A percentile compares a stretch with the other conserved stretches of the same genome.
These are phyloP conservation scores for Spodoptera picta DNA, from an alignment of 2,888 invertebrate genomes.

Conservation along the genomic window DNA sequence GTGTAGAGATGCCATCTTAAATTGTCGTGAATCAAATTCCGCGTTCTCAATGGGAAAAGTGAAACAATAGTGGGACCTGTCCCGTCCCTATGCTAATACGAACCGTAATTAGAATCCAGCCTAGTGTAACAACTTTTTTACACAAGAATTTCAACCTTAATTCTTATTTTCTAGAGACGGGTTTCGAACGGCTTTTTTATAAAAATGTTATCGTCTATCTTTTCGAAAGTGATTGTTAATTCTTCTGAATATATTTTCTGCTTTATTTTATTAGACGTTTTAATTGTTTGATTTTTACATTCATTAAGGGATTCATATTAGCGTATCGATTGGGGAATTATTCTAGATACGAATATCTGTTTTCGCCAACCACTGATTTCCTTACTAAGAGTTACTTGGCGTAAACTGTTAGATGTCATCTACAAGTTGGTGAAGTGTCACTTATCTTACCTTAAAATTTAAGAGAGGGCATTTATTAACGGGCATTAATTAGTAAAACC, in stretches of 20 bases:
- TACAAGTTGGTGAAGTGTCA: too few relatives aligned
- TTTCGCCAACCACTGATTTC: too few relatives aligned
- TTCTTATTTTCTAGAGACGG: neutral
- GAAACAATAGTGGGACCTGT: constrained; percentile 59
- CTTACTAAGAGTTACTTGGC: too few relatives aligned
- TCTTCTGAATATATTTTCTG: constrained; percentile 18
- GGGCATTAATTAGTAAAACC: too few relatives aligned
- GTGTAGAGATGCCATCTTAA: constrained; percentile 49
- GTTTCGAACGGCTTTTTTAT: constrained; percentile 1
- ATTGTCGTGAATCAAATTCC: constrained; percentile 54
- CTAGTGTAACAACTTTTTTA: constrained; percentile 35
- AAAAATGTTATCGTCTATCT: constrained; percentile 31
- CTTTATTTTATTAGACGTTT: constrained; percentile 22
- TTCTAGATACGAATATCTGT: too few relatives aligned
- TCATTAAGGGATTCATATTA: constrained; percentile 9
- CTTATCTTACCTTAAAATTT: too few relatives aligned
- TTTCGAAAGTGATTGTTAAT: constrained; percentile 34
- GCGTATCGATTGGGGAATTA: constrained; percentile 23
- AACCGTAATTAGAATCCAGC: constrained; percentile 50
- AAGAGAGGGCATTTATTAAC: too few relatives aligned
- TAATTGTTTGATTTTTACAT: constrained; percentile 30
- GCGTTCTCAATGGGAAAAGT: constrained; percentile 54
- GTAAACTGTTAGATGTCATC: too few relatives aligned
- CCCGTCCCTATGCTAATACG: constrained; percentile 54
- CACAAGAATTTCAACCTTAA: constrained; percentile 29